Evolutionary conservation across 2,888 invertebrate genomes (phyloP), one percentile per base, ranked within the genome.

Genomic region (Adela reaumurella): DNA sequence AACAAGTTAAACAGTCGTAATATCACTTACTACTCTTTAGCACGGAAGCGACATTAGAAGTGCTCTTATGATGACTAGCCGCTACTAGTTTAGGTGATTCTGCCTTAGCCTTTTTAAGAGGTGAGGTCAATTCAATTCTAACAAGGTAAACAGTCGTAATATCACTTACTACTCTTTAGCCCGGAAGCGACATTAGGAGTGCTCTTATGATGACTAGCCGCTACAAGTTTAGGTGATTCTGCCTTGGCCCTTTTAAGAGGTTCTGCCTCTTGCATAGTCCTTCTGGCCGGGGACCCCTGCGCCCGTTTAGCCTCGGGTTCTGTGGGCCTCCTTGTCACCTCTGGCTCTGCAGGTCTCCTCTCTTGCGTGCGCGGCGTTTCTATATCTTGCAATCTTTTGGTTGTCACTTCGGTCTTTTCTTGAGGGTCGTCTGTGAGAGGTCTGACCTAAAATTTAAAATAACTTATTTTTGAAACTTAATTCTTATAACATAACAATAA

Each of bases 121-220:
- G 8, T 6, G 5, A 24, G 24, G 24, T 24, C 24, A 6, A 24
- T 4, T 24, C 24, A 24, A 24, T 24, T 24, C 4, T 8, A 24
- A 6, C 8, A 8, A 24, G 8, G 8, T 6, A 4, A 24, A 24
- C 4, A 24, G 24, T 24, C 24, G 4, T 24, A n/a, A 24, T 24
- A 24, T 24, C 24, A 24, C 60, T 56, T 50, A 77, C 76, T 70
- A 46, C 65, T 61, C 64, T 78, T 77, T 57, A 74, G 72, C 41
- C 76, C 66, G 0, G 78, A 74, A 0, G 84, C 83, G 16, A 85
- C 84, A 60, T 84, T 84, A 3, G 85, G 85, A 46, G 84, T 84
- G 49, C 84, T 84, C 56, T 84, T 84, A 58, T 85, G 80, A 60
- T 84, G 85, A 41, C 83, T 65, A 17, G 76, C 35, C 3, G 35